Conservation (phyloP, 2,113 vertebrate genomes). For the Ascaphus truei region DNA sequence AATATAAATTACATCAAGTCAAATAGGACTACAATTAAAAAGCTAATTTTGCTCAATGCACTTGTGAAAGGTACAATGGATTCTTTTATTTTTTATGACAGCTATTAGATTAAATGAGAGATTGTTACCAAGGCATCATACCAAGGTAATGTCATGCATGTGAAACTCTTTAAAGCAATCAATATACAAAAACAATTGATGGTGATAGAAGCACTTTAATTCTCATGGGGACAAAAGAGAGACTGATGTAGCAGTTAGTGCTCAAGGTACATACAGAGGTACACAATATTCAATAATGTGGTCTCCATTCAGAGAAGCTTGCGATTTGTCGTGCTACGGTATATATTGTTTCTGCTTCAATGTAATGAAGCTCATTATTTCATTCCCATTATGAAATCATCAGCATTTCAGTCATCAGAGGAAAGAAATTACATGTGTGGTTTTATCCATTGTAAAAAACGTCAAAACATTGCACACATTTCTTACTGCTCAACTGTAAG, state of each 20-base stretch:
- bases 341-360: background rate
- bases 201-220: background rate
- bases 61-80: background rate
- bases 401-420: too few species aligned
- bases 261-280: background rate
- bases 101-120: background rate
- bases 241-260: background rate
- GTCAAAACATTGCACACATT: too few species aligned
- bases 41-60: background rate
- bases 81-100: constrained; percentile 18
- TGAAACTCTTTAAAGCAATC: background rate
- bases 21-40: background rate
- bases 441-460: too few species aligned
- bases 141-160: background rate
- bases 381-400: background rate
- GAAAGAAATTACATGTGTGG: too few species aligned
- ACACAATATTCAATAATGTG: background rate
- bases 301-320: background rate
- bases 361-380: background rate
- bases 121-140: constrained; percentile 13
- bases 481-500: too few species aligned
- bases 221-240: background rate
- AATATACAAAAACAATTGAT: constrained; percentile 26
- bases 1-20: constrained; percentile 8
- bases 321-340: too few species aligned